These are phyloP conservation scores for Sinotaia quadrata DNA, from an alignment of 2,888 invertebrate species.

Conservation along the genomic window DNA sequence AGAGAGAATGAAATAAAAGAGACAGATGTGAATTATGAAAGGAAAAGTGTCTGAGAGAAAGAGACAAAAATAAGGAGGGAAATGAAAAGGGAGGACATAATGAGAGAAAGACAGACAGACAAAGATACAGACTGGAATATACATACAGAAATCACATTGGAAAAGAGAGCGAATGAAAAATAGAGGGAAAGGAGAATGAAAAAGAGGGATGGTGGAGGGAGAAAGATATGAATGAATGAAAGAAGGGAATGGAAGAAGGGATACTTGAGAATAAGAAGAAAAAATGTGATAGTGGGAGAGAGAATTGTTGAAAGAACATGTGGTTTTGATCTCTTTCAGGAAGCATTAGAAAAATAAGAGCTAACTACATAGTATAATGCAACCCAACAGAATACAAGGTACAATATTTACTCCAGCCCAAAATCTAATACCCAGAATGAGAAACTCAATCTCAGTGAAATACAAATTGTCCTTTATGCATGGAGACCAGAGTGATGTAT, in stretches of 20 bases:
- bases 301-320: neutral
- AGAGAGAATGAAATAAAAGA: neutral
- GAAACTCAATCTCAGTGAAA: too few relatives aligned
- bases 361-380: too few relatives aligned
- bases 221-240: constrained; percentile 2
- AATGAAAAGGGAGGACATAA: constrained; percentile 13
- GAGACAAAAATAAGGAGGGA: neutral
- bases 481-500: too few relatives aligned
- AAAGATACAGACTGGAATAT: neutral
- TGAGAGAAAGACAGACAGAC: constrained; percentile 21
- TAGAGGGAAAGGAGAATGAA: constrained; percentile 13
- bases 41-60: neutral
- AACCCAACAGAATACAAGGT: too few relatives aligned
- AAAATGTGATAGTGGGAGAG: neutral
- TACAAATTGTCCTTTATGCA: too few relatives aligned
- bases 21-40: neutral
- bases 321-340: too few relatives aligned
- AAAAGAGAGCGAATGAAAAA: neutral
- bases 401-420: too few relatives aligned
- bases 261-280: neutral
- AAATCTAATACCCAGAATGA: too few relatives aligned
- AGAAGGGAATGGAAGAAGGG: too few relatives aligned
- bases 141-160: neutral
- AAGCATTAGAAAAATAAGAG: too few relatives aligned
- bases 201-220: neutral